These are phyloP conservation scores for Drepanosiphum platanoidis DNA, from an alignment of 2,888 invertebrate species.

Conservation along the genomic window DNA sequence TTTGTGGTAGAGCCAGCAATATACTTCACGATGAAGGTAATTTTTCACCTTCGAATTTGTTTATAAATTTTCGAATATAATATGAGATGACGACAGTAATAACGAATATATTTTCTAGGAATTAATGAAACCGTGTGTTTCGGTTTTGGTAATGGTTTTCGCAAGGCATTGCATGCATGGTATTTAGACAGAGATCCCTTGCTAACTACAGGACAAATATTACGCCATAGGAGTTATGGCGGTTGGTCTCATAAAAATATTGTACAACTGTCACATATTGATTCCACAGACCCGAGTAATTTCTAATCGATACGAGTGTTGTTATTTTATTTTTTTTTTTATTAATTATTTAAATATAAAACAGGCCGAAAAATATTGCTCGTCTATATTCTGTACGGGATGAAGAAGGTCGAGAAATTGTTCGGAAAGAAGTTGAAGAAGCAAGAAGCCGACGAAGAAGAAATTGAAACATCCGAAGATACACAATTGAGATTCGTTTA, in stretches of 20 bases:
- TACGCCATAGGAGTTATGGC: not conserved
- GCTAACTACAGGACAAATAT: constrained; percentile 19
- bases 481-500: not conserved
- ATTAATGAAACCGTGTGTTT: not conserved
- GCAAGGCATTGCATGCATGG: constrained; percentile 33
- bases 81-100: no score
- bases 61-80: not conserved
- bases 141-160: constrained; percentile 40
- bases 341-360: not conserved
- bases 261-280: constrained; percentile 15
- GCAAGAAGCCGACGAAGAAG: no score
- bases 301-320: no score
- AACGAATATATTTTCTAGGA: constrained; percentile 8
- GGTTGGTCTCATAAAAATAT: constrained; percentile 35
- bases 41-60: not conserved
- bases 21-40: not conserved
- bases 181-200: constrained; percentile 44
- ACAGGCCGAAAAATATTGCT: not conserved
- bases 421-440: not conserved
- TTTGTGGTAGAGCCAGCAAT: not conserved
- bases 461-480: not conserved
- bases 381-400: not conserved
- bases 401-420: not conserved
- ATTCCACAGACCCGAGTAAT: constrained; percentile 43
- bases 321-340: no score